These are phyloP conservation scores for Cavia aperea DNA, from an alignment of 2,113 vertebrate genomes.

Conservation along the genomic window DNA sequence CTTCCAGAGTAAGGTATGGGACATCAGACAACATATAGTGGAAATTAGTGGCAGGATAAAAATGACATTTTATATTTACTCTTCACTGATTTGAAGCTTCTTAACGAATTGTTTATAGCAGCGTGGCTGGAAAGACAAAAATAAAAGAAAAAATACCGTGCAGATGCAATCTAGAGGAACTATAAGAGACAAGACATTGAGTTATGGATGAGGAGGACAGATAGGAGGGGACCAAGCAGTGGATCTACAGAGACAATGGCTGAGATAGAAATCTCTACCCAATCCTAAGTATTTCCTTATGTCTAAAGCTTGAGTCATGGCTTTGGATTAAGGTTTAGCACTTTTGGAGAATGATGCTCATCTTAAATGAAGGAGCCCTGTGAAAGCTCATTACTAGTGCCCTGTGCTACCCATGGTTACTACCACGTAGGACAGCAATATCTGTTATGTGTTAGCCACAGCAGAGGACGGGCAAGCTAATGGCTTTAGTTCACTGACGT, in stretches of 20 bases:
- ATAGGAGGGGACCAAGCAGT: accelerated
- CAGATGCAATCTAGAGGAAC: neutral
- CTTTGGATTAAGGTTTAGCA: neutral
- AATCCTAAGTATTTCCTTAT: neutral
- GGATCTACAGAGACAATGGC: neutral
- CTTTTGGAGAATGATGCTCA: neutral
- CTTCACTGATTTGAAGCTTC: neutral
- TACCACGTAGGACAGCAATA: neutral
- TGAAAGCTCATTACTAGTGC: too few relatives aligned
- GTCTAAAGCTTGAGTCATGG: neutral
- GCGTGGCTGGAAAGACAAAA: neutral
- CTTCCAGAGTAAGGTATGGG: neutral
- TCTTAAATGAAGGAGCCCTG: neutral
- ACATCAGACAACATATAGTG: neutral
- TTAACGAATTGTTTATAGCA: neutral
- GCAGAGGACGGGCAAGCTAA: neutral
- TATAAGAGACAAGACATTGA: neutral
- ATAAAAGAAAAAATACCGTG: neutral
- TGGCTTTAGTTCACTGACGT: neutral
- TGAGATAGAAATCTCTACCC: neutral
- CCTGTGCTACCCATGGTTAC: neutral
- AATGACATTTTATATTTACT: slow-evolving; percentile 23
- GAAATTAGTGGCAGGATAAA: neutral
- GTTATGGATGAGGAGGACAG: too few relatives aligned
- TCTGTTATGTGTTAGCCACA: neutral